Evolutionary conservation across 2,113 vertebrate species (phyloP).

Genomic region (Megaceryle torquata): DNA sequence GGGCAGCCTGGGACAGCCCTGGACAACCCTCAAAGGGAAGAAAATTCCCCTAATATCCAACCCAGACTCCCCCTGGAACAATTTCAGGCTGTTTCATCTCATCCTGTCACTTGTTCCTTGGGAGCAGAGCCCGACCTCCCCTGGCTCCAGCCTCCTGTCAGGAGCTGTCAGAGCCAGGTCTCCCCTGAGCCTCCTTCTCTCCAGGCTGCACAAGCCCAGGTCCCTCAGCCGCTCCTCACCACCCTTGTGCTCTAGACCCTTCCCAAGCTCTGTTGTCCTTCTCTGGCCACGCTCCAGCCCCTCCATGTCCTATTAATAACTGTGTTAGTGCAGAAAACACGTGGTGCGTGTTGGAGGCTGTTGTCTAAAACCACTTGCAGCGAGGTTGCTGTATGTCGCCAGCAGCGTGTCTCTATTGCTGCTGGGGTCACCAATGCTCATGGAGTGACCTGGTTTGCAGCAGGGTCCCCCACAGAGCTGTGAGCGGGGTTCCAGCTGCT

Average conservation of each 20-base stretch:
- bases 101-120: too few species aligned
- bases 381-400: background rate
- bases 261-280: background rate
- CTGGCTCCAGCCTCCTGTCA: too few species aligned
- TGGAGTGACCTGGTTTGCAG: background rate
- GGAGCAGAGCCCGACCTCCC: too few species aligned
- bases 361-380: background rate
- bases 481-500: background rate
- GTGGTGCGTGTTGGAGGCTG: fast-evolving
- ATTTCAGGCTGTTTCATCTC: background rate
- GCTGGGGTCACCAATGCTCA: too few species aligned
- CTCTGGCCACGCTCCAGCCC: background rate
- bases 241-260: background rate
- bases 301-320: background rate
- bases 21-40: background rate
- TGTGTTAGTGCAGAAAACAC: background rate
- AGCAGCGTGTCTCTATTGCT: fast-evolving
- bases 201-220: background rate
- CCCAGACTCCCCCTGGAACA: background rate
- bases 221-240: background rate
- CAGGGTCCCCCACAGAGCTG: background rate
- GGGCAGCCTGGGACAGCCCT: background rate
- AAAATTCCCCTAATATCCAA: background rate
- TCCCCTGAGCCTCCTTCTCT: background rate
- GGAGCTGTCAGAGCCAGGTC: background rate